Percentiles rank a stretch among this genome's conserved stretches.
phyloP scores from a whole-genome alignment of 2,113 vertebrate genomes.

The Anser cygnoides region DNA sequence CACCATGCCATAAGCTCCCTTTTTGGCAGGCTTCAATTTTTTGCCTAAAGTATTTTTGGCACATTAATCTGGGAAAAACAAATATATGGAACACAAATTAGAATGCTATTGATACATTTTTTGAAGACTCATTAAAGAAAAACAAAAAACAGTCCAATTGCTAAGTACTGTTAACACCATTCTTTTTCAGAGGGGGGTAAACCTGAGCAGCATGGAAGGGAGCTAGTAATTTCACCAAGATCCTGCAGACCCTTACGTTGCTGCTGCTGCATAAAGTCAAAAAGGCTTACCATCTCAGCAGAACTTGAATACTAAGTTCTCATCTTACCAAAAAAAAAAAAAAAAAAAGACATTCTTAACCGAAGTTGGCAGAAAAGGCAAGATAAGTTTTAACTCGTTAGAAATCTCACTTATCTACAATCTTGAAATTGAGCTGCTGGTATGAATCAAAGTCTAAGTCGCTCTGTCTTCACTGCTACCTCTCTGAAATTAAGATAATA shows the following conservation, averaged over 20 bases:
- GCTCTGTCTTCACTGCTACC: neutral
- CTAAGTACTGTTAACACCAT: neutral
- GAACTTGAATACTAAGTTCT: neutral
- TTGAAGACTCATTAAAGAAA: neutral
- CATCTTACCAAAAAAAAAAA: neutral
- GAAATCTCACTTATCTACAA: conserved; percentile 37
- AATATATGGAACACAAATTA: neutral
- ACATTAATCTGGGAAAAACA: neutral
- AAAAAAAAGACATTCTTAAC: neutral
- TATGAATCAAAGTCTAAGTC: conserved; percentile 3
- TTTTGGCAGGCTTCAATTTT: neutral
- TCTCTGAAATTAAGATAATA: neutral
- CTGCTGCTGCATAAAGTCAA: neutral
- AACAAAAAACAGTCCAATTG: neutral
- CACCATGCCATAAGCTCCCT: neutral
- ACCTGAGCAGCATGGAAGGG: neutral
- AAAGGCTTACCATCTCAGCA: neutral
- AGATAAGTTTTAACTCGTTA: conserved; percentile 38
- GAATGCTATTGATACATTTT: neutral
- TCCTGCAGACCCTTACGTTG: neutral
- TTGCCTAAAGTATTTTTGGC: neutral
- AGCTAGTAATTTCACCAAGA: neutral
- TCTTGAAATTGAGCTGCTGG: neutral
- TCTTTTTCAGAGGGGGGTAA: neutral
- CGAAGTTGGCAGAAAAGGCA: conserved; percentile 34